Evolutionary conservation across 1,140 invertebrate species (phyloP).

Genomic region (honey bee (Apis mellifera)): DNA sequence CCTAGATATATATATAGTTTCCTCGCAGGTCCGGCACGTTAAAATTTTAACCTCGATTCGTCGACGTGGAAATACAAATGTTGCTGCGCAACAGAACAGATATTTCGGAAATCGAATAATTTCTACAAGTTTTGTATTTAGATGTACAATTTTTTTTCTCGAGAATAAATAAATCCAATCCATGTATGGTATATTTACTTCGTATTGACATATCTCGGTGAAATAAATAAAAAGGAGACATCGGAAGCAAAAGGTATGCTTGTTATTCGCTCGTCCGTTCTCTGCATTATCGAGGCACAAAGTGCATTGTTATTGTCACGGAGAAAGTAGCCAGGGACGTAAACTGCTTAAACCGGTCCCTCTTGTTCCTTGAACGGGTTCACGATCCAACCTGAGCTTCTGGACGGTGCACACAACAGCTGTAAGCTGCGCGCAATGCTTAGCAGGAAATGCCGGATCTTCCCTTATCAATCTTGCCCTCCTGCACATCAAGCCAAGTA

Average conservation of each 20-base stretch:
- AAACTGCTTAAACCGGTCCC: conserved; percentile 52
- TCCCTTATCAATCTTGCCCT: conserved; percentile 19
- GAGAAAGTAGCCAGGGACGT: conserved; percentile 40
- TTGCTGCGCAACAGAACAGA: no score
- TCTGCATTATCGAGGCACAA: conserved; percentile 36
- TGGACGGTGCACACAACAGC: conserved; percentile 43
- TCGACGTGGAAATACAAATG: no score
- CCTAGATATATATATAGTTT: not conserved
- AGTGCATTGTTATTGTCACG: conserved; percentile 50
- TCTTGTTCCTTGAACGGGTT: conserved; percentile 42
- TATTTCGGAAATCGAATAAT: no score
- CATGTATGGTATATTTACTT: no score
- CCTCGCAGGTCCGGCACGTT: no score
- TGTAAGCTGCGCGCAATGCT: conserved; percentile 17
- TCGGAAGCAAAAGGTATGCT: conserved; percentile 4
- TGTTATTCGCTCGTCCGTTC: conserved; percentile 5
- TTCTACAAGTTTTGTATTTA: no score
- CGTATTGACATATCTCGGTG: rapidly evolving
- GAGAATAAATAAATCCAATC: no score
- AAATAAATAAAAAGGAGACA: not conserved
- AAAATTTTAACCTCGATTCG: not conserved
- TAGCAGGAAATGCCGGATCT: conserved; percentile 36
- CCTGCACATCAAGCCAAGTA: not conserved
- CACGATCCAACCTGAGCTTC: conserved; percentile 44
- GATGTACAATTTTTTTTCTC: no score